A percentile compares a stretch with the other conserved stretches of the same genome.
phyloP scores from a whole-genome alignment of 2,113 vertebrate genomes.

The Tautogolabrus adspersus region DNA sequence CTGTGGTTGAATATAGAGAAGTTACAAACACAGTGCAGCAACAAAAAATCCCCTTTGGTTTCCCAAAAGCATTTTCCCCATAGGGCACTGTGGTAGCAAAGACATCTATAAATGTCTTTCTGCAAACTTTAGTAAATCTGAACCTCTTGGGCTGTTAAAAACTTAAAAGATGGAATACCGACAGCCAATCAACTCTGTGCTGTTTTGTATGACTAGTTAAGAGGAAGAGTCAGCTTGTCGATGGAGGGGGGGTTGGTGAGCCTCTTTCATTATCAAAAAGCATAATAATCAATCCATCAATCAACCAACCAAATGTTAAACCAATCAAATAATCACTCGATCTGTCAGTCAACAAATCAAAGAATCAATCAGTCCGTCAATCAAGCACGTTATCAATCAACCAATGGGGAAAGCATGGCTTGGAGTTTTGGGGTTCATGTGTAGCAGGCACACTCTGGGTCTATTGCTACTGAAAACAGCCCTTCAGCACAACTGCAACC shows the following conservation, averaged over 20 bases:
- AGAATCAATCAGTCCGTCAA: constrained; percentile 29
- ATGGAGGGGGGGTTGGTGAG: constrained; percentile 2
- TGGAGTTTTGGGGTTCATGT: constrained; percentile 58
- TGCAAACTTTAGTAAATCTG: constrained; percentile 40
- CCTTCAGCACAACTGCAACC: constrained; percentile 84
- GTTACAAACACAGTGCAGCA: background rate
- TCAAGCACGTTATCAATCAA: constrained; percentile 32
- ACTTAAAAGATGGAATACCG: background rate
- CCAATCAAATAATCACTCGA: constrained; percentile 31
- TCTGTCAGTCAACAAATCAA: constrained; percentile 23
- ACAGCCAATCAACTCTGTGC: constrained; percentile 35
- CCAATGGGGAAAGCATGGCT: constrained; percentile 55
- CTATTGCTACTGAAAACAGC: constrained; percentile 89
- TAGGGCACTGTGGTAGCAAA: background rate
- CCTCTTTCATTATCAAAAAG: constrained; percentile 45
- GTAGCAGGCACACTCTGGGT: constrained; percentile 85
- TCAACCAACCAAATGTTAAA: constrained; percentile 22
- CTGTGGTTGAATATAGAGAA: no score
- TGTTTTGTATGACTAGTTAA: constrained; percentile 1
- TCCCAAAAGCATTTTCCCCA: background rate
- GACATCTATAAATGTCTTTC: background rate
- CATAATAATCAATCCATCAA: constrained; percentile 31
- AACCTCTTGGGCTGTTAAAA: constrained; percentile 18
- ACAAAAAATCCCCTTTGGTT: background rate
- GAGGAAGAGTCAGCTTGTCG: constrained; percentile 42